Evolutionary conservation across 30 jellyfish, hydroid and myxozoan genomes (phyloP).

Genomic region (Morbakka virulenta): DNA sequence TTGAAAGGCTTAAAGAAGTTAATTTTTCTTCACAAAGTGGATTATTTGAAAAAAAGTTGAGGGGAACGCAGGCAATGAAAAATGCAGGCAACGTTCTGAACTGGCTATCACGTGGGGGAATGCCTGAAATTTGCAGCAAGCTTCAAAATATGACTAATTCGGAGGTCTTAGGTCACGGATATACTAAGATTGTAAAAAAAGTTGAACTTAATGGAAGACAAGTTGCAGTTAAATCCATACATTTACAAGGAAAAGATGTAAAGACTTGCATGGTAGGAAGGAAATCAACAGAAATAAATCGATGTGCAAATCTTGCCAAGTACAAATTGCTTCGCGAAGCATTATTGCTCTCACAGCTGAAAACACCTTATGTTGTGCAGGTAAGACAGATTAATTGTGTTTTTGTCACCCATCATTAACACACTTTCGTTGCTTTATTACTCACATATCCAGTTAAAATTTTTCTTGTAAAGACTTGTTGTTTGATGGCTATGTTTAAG

Average conservation of each 20-base stretch:
- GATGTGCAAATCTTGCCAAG: conserved; percentile 60
- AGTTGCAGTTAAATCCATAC: conserved; percentile 43
- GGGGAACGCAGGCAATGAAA: not conserved
- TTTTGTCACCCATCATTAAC: not conserved
- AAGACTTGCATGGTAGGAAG: conserved; percentile 31
- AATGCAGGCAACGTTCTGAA: too few relatives aligned
- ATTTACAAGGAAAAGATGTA: conserved; percentile 23
- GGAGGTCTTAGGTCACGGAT: conserved; percentile 59
- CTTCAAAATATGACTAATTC: conserved; percentile 8
- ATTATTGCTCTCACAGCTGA: conserved; percentile 38
- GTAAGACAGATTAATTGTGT: conserved; percentile 2
- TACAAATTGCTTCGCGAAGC: conserved; percentile 65
- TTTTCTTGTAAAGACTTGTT: too few relatives aligned
- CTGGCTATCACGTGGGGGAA: too few relatives aligned
- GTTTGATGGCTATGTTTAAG: too few relatives aligned
- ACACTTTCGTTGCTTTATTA: not conserved
- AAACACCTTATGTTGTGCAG: conserved; percentile 49
- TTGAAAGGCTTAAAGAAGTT: too few relatives aligned
- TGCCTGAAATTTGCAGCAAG: conserved; percentile 15
- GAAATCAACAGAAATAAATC: conserved; percentile 21
- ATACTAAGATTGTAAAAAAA: conserved; percentile 55
- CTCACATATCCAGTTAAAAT: too few relatives aligned
- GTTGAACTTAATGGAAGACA: conserved; percentile 19
- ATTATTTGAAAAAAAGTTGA: too few relatives aligned
- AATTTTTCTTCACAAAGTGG: too few relatives aligned